Conservation (phyloP, 2,113 vertebrate genomes). For the Noturus placidus region DNA sequence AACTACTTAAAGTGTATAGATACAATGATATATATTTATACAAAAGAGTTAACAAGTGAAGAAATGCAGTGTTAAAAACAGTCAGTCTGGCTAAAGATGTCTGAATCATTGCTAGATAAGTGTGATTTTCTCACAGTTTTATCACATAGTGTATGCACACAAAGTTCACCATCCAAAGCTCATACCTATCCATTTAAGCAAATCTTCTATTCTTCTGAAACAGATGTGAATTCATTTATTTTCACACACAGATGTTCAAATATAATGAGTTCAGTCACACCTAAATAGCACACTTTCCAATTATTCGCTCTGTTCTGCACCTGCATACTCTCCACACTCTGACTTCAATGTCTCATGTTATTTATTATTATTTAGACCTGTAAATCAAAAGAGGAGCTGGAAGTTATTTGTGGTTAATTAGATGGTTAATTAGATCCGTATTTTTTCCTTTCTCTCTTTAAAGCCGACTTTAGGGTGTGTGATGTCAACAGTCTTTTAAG, state of each 20-base stretch:
- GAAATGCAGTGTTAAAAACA: background rate
- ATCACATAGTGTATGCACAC: background rate
- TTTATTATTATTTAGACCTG: background rate
- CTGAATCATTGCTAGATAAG: background rate
- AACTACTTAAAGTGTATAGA: background rate
- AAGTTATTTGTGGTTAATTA: background rate
- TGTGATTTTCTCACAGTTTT: background rate
- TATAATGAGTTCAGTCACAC: slow-evolving; percentile 4
- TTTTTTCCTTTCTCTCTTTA: background rate
- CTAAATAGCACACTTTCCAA: background rate
- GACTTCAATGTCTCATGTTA: background rate
- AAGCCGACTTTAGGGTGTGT: background rate
- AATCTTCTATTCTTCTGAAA: background rate
- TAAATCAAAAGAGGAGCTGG: background rate
- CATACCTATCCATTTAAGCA: background rate
- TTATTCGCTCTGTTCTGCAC: background rate
- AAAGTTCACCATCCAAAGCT: background rate
- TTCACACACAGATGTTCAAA: background rate
- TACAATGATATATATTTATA: background rate
- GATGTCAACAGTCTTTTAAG: background rate
- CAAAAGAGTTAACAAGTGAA: background rate
- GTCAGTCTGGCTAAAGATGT: background rate
- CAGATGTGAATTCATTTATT: background rate
- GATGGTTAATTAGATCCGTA: background rate
- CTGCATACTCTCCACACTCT: background rate